Evolutionary conservation across 2,888 invertebrate species (phyloP).

Genomic region (Tortricodes alternella): DNA sequence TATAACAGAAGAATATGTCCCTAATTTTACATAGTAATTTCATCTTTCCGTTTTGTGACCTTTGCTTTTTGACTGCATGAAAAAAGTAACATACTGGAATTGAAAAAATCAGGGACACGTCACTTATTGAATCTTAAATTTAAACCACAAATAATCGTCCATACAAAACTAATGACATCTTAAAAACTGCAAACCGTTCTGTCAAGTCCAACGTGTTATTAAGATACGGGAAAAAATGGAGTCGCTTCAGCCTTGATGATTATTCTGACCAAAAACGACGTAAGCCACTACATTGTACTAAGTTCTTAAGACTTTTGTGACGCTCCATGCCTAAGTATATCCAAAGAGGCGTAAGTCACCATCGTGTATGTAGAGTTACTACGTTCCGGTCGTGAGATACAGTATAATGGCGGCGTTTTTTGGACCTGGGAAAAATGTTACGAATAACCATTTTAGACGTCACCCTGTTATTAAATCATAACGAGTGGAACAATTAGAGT

Average conservation of each 20-base stretch:
- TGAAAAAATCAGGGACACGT: too few relatives aligned
- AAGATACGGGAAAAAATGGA: conserved; percentile 48
- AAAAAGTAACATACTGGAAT: too few relatives aligned
- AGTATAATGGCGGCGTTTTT: conserved; percentile 55
- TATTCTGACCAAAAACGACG: not conserved
- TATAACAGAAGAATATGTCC: too few relatives aligned
- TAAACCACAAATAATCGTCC: conserved; percentile 35
- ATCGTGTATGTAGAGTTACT: not conserved
- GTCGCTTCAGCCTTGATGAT: conserved; percentile 51
- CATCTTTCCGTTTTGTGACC: too few relatives aligned
- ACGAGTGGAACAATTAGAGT: conserved; percentile 43
- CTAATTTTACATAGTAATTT: too few relatives aligned
- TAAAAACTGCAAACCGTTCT: conserved; percentile 60
- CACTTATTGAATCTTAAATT: too few relatives aligned
- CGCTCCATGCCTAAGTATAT: not conserved
- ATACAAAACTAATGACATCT: conserved; percentile 50
- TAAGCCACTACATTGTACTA: not conserved
- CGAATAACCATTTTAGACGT: conserved; percentile 59
- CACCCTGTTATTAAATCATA: conserved; percentile 72
- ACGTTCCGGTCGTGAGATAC: not conserved
- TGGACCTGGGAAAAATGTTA: conserved; percentile 44
- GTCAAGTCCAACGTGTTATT: conserved; percentile 61
- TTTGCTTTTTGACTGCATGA: too few relatives aligned
- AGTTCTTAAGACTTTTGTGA: not conserved
- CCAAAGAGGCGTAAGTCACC: not conserved